Conservation (phyloP, 1,140 invertebrate genomes). For the Cotesia vestalis region DNA sequence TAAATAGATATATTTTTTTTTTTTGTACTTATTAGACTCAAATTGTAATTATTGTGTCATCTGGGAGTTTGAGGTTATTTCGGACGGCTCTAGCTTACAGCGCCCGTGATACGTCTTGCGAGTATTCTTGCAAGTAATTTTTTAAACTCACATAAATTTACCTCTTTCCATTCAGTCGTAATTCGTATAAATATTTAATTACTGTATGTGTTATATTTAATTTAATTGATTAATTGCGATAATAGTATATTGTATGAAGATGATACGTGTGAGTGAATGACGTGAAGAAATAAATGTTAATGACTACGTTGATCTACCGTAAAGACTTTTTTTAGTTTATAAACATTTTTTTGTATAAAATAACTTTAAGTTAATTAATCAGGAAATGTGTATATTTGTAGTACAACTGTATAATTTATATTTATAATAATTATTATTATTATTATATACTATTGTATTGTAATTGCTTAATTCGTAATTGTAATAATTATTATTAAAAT, state of each 20-base stretch:
- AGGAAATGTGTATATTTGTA: conserved; percentile 63
- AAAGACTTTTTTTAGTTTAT: conserved; percentile 36
- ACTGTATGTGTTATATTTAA: neutral
- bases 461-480: conserved; percentile 44
- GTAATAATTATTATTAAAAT: conserved; percentile 20
- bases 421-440: conserved; percentile 48
- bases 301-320: conserved; percentile 46
- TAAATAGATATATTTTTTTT: no score
- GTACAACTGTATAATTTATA: conserved; percentile 59
- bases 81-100: no score
- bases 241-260: no score
- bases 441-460: conserved; percentile 54
- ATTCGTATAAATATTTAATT: conserved; percentile 2
- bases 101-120: neutral
- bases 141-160: conserved; percentile 3
- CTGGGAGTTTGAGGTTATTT: no score
- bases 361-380: conserved; percentile 26
- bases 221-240: neutral
- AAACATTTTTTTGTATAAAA: conserved; percentile 54
- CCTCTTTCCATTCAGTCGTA: neutral
- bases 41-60: no score
- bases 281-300: conserved; percentile 45
- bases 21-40: no score
- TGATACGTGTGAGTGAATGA: no score
- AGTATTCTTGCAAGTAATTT: conserved; percentile 6